These are phyloP conservation scores for Coboldia fuscipes DNA, from an alignment of 1,140 invertebrate genomes.

Conservation along the genomic window DNA sequence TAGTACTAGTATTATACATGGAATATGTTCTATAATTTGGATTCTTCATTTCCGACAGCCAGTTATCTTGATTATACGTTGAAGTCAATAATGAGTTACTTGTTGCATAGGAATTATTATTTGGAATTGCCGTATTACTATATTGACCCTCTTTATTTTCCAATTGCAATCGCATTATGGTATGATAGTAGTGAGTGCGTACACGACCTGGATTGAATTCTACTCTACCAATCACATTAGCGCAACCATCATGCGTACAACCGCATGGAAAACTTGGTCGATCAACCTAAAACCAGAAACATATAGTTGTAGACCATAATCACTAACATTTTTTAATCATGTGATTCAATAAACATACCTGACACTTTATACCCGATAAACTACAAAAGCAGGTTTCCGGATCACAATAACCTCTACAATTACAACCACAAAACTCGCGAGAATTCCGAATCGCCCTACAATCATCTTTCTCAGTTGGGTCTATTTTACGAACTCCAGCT, in stretches of 20 bases:
- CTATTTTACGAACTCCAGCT: conserved; percentile 83
- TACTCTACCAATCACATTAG: conserved; percentile 76
- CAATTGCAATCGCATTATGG: conserved; percentile 80
- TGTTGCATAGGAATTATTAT: neutral
- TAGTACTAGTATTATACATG: too few species aligned
- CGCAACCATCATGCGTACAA: conserved; percentile 84
- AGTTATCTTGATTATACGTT: conserved; percentile 10
- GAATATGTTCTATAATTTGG: conserved; percentile 20
- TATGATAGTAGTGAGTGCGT: conserved; percentile 93
- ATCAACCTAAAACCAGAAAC: conserved; percentile 38
- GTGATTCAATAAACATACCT: too few species aligned
- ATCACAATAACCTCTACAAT: conserved; percentile 85
- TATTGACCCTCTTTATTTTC: conserved; percentile 75
- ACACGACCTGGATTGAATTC: conserved; percentile 93
- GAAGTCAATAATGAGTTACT: too few species aligned
- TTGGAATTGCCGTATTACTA: conserved; percentile 15
- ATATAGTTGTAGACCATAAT: too few species aligned
- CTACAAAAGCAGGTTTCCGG: conserved; percentile 88
- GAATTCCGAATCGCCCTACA: conserved; percentile 81
- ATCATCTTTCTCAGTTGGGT: conserved; percentile 82
- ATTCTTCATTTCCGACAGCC: conserved; percentile 19
- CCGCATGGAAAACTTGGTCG: conserved; percentile 90
- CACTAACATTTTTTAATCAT: too few species aligned
- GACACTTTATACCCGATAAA: conserved; percentile 87
- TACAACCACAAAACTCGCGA: conserved; percentile 85